Evolutionary conservation across 2,797 vertebrate genomes (phyloP).

Genomic region (Eidolon dupreanum): DNA sequence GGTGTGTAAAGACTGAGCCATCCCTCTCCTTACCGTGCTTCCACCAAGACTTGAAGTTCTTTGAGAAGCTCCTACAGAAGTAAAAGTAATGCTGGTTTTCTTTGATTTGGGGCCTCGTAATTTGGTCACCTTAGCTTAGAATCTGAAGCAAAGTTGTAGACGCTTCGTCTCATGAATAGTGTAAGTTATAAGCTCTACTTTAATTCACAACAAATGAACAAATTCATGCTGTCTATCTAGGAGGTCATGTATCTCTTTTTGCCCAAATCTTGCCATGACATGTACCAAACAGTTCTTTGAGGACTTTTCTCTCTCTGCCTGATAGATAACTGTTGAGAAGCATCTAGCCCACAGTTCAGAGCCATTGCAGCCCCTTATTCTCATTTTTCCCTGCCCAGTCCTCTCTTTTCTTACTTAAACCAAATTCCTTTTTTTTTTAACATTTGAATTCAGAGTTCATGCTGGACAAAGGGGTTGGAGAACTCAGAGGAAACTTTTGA

Average conservation of each 20-base stretch:
- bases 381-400: neutral
- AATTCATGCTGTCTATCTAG: neutral
- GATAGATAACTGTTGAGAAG: neutral
- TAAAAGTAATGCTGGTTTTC: neutral
- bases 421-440: slow-evolving; percentile 54
- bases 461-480: slow-evolving; percentile 20
- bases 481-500: slow-evolving; percentile 30
- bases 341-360: fast-evolving
- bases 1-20: neutral
- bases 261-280: neutral
- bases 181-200: neutral
- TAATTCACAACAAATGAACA: neutral
- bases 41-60: neutral
- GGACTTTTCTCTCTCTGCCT: neutral
- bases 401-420: neutral
- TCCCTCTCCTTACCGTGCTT: neutral
- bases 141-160: neutral
- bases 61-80: neutral
- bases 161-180: neutral
- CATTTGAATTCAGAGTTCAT: slow-evolving; percentile 35
- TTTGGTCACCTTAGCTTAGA: neutral
- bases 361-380: neutral
- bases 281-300: neutral
- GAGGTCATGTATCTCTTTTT: neutral
- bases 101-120: neutral